phyloP scores from a whole-genome alignment of 2,113 vertebrate species.

The Ctenomys sociabilis region DNA sequence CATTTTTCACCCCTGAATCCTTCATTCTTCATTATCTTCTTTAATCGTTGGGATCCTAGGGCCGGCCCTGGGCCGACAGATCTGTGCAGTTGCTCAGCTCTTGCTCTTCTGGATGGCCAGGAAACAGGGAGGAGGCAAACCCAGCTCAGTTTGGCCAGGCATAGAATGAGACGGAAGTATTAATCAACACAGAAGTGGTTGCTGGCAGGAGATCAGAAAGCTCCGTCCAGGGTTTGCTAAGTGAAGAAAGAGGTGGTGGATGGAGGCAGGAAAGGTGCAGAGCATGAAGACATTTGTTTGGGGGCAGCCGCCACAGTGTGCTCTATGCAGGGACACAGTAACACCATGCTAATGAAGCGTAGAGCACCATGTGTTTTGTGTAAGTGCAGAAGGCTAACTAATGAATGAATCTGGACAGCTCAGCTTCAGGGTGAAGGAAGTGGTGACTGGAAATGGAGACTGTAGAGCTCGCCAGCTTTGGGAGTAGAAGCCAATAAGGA shows the following conservation, averaged over 20 bases:
- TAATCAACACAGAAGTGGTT: neutral
- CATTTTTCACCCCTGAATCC: constrained; percentile 76
- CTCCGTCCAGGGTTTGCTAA: neutral
- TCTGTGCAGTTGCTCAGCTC: neutral
- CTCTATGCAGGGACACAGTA: neutral
- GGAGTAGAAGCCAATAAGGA: neutral
- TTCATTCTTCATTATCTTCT: constrained; percentile 81
- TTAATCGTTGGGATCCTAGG: constrained; percentile 12
- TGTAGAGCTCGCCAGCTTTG: neutral
- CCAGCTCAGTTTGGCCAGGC: neutral
- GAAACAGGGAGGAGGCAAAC: neutral
- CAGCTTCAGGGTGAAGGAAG: constrained; percentile 19
- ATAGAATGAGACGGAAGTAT: constrained; percentile 30
- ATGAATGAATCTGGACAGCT: constrained; percentile 72
- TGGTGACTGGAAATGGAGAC: neutral
- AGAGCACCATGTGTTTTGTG: constrained; percentile 67
- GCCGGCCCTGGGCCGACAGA: neutral
- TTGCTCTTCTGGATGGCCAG: neutral
- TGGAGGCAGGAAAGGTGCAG: neutral
- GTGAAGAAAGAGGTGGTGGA: constrained; percentile 48
- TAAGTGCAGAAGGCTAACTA: constrained; percentile 61
- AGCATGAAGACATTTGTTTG: constrained; percentile 45
- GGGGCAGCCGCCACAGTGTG: constrained; percentile 5
- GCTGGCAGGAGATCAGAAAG: constrained; percentile 60
- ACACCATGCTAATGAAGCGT: constrained; percentile 74